Percentiles rank a stretch among this genome's conserved stretches.
Conservation (phyloP, 2,113 vertebrate species). For the Campylomormyrus numenius region DNA sequence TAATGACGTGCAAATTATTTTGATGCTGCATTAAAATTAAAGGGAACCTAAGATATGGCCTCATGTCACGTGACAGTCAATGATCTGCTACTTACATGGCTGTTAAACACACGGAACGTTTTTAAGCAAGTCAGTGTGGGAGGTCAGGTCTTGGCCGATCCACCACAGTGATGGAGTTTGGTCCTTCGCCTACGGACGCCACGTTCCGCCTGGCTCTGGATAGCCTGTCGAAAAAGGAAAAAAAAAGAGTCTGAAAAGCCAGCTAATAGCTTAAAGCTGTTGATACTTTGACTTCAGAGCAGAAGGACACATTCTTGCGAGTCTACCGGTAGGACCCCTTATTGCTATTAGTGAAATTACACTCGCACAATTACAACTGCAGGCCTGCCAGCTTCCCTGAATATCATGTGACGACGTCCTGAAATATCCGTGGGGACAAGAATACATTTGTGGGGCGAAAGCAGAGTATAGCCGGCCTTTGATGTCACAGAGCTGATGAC, state of each 20-base stretch:
- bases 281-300: constrained; percentile 49
- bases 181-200: constrained; percentile 24
- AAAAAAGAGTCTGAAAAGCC: constrained; percentile 38
- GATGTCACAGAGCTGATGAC: constrained; percentile 18
- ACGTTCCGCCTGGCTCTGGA: constrained; percentile 40
- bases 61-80: not conserved
- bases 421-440: constrained; percentile 56
- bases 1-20: not conserved
- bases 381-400: constrained; percentile 55
- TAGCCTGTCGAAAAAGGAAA: constrained; percentile 34
- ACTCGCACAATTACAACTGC: constrained; percentile 26
- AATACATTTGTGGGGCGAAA: constrained; percentile 43
- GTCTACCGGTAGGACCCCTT: constrained; percentile 37
- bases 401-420: constrained; percentile 41
- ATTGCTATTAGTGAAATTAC: constrained; percentile 54
- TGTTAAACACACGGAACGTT: not conserved
- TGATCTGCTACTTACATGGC: not conserved
- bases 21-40: not conserved
- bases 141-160: constrained; percentile 14
- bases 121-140: not conserved
- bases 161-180: constrained; percentile 17
- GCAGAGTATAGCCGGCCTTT: constrained; percentile 32
- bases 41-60: not conserved
- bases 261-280: constrained; percentile 64
- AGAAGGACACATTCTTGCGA: constrained; percentile 38